Conservation (phyloP, 2,888 invertebrate species). For the Drosophila falleni region DNA sequence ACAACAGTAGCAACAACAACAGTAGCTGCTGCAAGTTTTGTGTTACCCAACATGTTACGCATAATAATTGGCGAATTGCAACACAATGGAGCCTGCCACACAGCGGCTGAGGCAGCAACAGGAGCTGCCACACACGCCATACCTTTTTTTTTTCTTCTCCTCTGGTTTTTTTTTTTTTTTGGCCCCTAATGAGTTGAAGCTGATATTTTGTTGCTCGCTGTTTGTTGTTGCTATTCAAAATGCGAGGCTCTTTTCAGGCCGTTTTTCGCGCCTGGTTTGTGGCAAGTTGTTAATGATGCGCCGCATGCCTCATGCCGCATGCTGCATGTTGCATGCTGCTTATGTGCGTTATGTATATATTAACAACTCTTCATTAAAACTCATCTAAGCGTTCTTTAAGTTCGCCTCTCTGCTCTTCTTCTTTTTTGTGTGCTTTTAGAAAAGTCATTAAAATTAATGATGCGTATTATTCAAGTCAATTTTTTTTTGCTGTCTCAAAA, state of each 20-base stretch:
- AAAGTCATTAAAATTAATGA: conserved; percentile 79
- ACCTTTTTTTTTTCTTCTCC: too few relatives aligned
- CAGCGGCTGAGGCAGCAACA: conserved; percentile 24
- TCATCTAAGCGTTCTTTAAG: conserved; percentile 46
- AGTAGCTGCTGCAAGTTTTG: conserved; percentile 40
- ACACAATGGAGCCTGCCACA: conserved; percentile 51
- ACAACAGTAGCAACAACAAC: not conserved
- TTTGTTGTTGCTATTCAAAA: conserved; percentile 15
- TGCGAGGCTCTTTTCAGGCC: conserved; percentile 17
- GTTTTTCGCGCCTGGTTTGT: conserved; percentile 31
- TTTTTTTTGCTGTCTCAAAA: not conserved
- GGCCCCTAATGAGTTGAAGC: conserved; percentile 34
- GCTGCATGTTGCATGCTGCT: conserved; percentile 18
- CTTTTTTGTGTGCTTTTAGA: conserved; percentile 22
- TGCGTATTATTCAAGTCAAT: conserved; percentile 45
- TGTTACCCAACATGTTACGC: conserved; percentile 74
- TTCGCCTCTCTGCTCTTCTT: too few relatives aligned
- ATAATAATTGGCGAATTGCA: conserved; percentile 73
- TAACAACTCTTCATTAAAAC: conserved; percentile 57
- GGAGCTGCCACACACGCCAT: conserved; percentile 12
- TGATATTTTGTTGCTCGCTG: conserved; percentile 4
- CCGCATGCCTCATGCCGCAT: conserved; percentile 17
- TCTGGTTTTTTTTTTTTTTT: conserved; percentile 16
- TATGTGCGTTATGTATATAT: conserved; percentile 29
- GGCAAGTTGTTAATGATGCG: conserved; percentile 56